phyloP scores from a whole-genome alignment of 2,888 invertebrate species.

The Sminthurinus aureus region DNA sequence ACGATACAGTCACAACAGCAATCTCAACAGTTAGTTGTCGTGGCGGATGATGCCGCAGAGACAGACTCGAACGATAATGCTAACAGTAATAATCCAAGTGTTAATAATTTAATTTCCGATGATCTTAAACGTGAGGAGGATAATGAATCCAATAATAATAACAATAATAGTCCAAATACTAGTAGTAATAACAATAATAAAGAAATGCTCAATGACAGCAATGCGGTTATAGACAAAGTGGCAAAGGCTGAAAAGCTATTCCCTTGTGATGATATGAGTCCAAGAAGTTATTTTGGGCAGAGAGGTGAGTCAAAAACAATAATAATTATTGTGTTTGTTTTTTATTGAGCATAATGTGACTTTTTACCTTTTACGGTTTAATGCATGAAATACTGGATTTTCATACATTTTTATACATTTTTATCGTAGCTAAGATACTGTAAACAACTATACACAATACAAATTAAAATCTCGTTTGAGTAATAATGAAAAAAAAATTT shows the following conservation, averaged over 20 bases:
- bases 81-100: slow-evolving; percentile 25
- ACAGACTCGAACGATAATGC: slow-evolving; percentile 31
- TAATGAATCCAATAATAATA: slow-evolving; percentile 32
- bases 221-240: slow-evolving; percentile 34
- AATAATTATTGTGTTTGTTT: no score
- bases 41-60: slow-evolving; percentile 36
- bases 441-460: no score
- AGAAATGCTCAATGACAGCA: slow-evolving; percentile 36
- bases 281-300: slow-evolving; percentile 71
- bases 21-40: slow-evolving; percentile 21
- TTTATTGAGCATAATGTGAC: no score
- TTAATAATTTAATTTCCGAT: background rate
- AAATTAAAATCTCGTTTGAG: no score
- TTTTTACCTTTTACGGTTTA: no score
- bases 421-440: no score
- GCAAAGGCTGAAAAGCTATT: slow-evolving; percentile 60
- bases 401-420: no score
- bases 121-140: slow-evolving; percentile 16
- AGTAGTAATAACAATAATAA: slow-evolving; percentile 35
- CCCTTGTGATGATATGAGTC: slow-evolving; percentile 72
- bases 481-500: no score
- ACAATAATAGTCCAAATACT: background rate
- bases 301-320: no score
- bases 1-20: slow-evolving; percentile 24
- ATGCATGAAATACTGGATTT: no score